Conservation (phyloP, 2,888 invertebrate species). For the Dexiosoma caninum region DNA sequence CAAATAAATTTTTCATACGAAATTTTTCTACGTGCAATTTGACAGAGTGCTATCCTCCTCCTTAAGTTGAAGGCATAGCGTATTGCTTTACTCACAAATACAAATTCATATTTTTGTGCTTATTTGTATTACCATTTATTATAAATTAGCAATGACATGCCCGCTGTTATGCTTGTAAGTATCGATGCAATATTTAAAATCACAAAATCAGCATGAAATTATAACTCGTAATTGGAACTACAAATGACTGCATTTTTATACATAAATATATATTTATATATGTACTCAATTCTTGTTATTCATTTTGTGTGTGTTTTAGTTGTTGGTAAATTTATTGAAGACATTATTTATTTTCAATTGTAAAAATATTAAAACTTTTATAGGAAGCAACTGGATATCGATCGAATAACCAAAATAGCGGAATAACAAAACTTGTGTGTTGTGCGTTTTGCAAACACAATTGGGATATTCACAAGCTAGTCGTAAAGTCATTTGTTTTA, state of each 20-base stretch:
- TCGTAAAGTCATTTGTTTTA: no score
- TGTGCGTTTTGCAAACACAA: no score
- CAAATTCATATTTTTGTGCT: neutral
- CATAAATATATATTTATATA: no score
- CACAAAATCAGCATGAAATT: slow-evolving; percentile 60
- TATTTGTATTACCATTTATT: slow-evolving; percentile 41
- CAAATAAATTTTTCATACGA: no score
- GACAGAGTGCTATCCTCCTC: no score
- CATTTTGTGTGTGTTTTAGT: neutral
- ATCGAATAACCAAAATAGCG: neutral
- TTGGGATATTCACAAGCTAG: no score
- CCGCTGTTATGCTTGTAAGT: slow-evolving; percentile 58
- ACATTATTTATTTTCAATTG: neutral
- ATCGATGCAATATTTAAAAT: slow-evolving; percentile 48
- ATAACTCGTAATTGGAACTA: slow-evolving; percentile 46
- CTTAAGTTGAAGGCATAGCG: no score
- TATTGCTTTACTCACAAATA: no score
- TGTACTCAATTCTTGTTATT: slow-evolving; percentile 27
- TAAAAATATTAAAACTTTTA: neutral
- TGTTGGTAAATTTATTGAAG: neutral
- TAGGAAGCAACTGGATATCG: neutral
- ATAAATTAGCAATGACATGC: slow-evolving; percentile 63
- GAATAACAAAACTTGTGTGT: no score
- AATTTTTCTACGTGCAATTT: no score
- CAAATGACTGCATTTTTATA: slow-evolving; percentile 54